phyloP scores from a whole-genome alignment of 1,140 invertebrate species.

The Episyrphus balteatus region DNA sequence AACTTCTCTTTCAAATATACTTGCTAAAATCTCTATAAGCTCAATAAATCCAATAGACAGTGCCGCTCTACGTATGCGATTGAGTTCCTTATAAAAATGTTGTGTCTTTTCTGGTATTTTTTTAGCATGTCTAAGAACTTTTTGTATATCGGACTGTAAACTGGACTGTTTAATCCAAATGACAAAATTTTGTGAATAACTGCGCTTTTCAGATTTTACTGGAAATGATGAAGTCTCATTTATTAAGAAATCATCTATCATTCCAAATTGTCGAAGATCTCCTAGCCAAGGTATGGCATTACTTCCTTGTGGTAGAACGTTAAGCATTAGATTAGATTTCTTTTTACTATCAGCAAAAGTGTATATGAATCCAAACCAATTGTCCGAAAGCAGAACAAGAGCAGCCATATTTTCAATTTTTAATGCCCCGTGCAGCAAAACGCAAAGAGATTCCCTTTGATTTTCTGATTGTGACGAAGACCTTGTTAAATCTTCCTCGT shows the following conservation, averaged over 20 bases:
- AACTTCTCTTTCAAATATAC: slow-evolving; percentile 82
- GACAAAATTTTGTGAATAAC: slow-evolving; percentile 68
- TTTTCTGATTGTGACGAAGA: slow-evolving; percentile 15
- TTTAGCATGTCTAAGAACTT: slow-evolving; percentile 83
- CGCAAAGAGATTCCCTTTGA: slow-evolving; percentile 77
- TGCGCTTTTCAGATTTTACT: slow-evolving; percentile 66
- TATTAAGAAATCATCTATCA: slow-evolving; percentile 41
- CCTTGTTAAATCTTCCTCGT: slow-evolving; percentile 15
- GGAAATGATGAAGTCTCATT: slow-evolving; percentile 52
- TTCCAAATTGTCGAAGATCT: slow-evolving; percentile 59
- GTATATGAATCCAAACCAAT: slow-evolving; percentile 91
- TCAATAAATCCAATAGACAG: slow-evolving; percentile 81
- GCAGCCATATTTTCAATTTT: slow-evolving; percentile 81
- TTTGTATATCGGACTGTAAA: slow-evolving; percentile 92
- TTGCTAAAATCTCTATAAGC: slow-evolving; percentile 60
- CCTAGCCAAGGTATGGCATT: slow-evolving; percentile 84
- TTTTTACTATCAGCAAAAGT: slow-evolving; percentile 92
- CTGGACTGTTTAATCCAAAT: slow-evolving; percentile 85
- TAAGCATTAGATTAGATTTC: slow-evolving; percentile 89
- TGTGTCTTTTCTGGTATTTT: slow-evolving; percentile 93
- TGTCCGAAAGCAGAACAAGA: slow-evolving; percentile 62
- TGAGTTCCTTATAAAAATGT: slow-evolving; percentile 94
- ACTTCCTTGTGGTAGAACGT: slow-evolving; percentile 66
- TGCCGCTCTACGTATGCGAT: slow-evolving; percentile 76
- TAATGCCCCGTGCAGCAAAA: slow-evolving; percentile 84